Conservation (phyloP, 2,797 vertebrate genomes). For the Petrocephalus schoutedeni region DNA sequence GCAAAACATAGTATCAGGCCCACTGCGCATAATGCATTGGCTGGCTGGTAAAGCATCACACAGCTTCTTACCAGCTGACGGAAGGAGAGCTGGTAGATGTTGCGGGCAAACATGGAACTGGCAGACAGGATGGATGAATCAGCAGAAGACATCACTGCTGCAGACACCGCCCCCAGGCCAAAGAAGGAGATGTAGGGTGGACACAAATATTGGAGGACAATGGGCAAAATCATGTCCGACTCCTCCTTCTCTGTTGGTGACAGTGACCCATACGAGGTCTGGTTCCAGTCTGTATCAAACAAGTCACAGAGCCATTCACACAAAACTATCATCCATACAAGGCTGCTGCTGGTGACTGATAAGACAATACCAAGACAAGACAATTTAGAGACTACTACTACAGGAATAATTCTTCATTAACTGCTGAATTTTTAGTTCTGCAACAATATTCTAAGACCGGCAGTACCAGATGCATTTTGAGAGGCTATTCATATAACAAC, state of each 20-base stretch:
- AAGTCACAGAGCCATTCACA: slow-evolving; percentile 8
- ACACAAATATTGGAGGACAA: slow-evolving; percentile 91
- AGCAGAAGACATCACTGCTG: slow-evolving; percentile 96
- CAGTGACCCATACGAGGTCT: slow-evolving; percentile 71
- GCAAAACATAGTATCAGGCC: not conserved
- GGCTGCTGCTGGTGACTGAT: not conserved
- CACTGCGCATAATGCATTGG: not conserved
- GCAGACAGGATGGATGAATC: slow-evolving; percentile 96
- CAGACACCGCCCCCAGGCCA: slow-evolving; percentile 89
- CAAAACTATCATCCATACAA: not conserved
- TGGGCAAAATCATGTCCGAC: slow-evolving; percentile 93
- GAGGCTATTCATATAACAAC: not conserved
- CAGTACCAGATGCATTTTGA: not conserved
- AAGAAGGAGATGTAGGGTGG: slow-evolving; percentile 90
- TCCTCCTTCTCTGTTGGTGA: slow-evolving; percentile 74
- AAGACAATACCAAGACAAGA: not conserved
- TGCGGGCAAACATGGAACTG: slow-evolving; percentile 96
- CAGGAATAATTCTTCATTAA: not conserved
- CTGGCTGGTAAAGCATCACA: not conserved
- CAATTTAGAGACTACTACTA: not conserved
- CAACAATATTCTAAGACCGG: not conserved
- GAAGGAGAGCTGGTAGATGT: slow-evolving; percentile 92
- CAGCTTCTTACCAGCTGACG: slow-evolving; percentile 83
- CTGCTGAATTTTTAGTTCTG: not conserved
- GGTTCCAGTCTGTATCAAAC: slow-evolving; percentile 79